phyloP scores from a whole-genome alignment of 1,140 invertebrate genomes.

The Hormaphis cornu region DNA sequence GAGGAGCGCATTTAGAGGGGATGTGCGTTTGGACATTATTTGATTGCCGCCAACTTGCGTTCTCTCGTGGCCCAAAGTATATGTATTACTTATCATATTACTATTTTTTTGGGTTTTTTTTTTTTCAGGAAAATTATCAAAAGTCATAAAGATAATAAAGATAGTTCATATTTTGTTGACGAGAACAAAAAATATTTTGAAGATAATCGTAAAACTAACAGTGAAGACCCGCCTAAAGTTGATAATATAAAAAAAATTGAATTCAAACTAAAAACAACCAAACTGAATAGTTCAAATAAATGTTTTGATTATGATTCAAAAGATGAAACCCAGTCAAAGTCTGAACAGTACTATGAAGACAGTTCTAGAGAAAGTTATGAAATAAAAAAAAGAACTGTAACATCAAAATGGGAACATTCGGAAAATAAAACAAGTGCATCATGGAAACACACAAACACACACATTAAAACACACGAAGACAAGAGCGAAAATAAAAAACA shows the following conservation, averaged over 20 bases:
- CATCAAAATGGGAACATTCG: slow-evolving; percentile 34
- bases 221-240: background rate
- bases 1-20: too few species aligned
- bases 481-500: too few species aligned
- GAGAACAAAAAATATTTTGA: slow-evolving; percentile 39
- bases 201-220: slow-evolving; percentile 33
- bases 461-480: background rate
- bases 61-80: background rate
- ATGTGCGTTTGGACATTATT: too few species aligned
- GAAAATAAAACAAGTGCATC: slow-evolving; percentile 44
- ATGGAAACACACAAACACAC: background rate
- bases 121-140: slow-evolving; percentile 14
- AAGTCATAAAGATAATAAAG: slow-evolving; percentile 38
- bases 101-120: background rate
- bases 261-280: slow-evolving; percentile 1
- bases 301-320: slow-evolving; percentile 26
- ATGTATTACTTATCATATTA: background rate
- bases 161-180: slow-evolving; percentile 42
- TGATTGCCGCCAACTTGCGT: too few species aligned
- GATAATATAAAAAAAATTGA: slow-evolving; percentile 31
- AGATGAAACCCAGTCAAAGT: background rate
- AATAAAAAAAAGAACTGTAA: slow-evolving; percentile 34
- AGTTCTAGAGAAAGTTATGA: slow-evolving; percentile 16
- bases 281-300: slow-evolving; percentile 27
- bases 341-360: background rate